These are phyloP conservation scores for Latrodectus geometricus DNA, from an alignment of 1,140 invertebrate genomes.

Conservation along the genomic window DNA sequence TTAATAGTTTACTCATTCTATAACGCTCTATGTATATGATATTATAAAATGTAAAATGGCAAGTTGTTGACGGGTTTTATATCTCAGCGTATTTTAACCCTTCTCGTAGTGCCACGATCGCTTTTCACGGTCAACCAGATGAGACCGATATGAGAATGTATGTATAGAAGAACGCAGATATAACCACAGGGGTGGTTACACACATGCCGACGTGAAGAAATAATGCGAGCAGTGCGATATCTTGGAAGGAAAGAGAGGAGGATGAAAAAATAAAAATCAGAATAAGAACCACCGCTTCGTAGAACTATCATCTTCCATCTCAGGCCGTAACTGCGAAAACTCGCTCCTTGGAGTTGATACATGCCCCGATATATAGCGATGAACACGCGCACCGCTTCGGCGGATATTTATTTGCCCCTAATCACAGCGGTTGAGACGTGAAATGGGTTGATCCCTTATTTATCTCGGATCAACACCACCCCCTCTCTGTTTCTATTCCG, in stretches of 20 bases:
- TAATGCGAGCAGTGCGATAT: background rate
- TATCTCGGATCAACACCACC: slow-evolving; percentile 49
- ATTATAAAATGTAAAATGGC: no score
- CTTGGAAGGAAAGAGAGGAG: no score
- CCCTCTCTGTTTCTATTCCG: background rate
- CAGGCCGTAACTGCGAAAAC: background rate
- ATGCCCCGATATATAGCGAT: background rate
- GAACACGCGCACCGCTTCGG: background rate
- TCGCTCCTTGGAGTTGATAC: slow-evolving; percentile 5
- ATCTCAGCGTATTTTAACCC: background rate
- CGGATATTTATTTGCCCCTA: slow-evolving; percentile 32
- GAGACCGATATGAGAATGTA: background rate
- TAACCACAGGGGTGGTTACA: background rate
- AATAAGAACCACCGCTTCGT: background rate
- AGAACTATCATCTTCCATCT: background rate
- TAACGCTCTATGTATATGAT: no score
- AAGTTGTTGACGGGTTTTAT: background rate
- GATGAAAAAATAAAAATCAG: no score
- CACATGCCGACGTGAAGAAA: background rate
- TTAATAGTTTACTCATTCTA: no score
- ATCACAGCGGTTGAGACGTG: slow-evolving; percentile 34
- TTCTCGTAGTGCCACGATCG: background rate
- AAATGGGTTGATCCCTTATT: slow-evolving; percentile 26
- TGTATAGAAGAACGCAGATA: background rate
- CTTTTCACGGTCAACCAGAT: background rate